A percentile compares a stretch with the other conserved stretches of the same genome.
Evolutionary conservation across 2,888 invertebrate genomes (phyloP).

Genomic region (Conus canariensis): DNA sequence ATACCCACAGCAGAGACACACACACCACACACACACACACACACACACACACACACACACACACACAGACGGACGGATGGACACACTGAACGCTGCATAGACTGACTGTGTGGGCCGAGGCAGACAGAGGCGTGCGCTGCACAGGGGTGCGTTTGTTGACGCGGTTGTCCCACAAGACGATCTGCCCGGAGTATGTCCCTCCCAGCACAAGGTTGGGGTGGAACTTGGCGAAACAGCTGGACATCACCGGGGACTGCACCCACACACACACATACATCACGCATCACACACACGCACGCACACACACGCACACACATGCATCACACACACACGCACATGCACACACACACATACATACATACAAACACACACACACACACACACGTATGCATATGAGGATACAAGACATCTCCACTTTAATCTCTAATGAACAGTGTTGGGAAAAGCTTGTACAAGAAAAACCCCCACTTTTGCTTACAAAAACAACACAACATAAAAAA

Average conservation of each 20-base stretch:
- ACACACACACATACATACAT: background rate
- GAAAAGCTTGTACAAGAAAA: no score
- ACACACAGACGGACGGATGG: no score
- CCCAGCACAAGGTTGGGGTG: conserved; percentile 98
- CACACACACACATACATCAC: background rate
- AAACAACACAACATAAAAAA: no score
- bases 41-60: no score
- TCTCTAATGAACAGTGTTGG: no score
- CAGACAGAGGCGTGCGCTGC: conserved; percentile 93
- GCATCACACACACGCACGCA: background rate
- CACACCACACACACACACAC: no score
- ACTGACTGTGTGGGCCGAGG: conserved; percentile 90
- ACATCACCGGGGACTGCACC: conserved; percentile 92
- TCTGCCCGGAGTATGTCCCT: conserved; percentile 99
- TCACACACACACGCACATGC: background rate
- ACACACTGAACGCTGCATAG: no score
- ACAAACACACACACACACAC: background rate
- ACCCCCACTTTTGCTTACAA: no score
- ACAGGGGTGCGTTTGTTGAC: conserved; percentile 98
- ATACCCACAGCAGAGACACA: no score
- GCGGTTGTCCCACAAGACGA: conserved; percentile 99
- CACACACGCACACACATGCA: background rate
- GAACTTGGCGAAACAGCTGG: conserved; percentile 88
- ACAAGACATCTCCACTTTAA: background rate
- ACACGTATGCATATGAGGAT: conserved; percentile 1